Base-by-base conservation (phyloP, 2,888 invertebrate genomes). In the Raillietiella orientalis region DNA sequence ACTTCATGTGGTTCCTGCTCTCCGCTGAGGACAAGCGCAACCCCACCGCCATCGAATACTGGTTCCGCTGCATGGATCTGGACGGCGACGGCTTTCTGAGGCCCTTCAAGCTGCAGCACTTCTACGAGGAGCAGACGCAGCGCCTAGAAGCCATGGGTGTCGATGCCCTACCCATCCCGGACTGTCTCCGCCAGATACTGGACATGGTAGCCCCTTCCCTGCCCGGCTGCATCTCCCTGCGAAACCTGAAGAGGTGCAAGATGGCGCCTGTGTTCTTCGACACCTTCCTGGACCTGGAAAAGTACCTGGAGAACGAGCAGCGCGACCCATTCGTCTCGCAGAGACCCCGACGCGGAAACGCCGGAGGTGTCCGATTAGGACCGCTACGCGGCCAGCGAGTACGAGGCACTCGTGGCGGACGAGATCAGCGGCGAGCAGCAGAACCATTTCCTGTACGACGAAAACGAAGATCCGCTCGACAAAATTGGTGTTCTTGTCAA, bases 1-100 rank as follows among this genome's bases (percentile, higher is more conserved):
- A 99, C 49, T 99, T 96, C 50, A 93, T 96, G 4, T 93, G 93
- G 82, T 99, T 96, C 50, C 56, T 99, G 29, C 55, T 99, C 5
- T 84, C 96, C 19, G 96, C 99, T 45, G 96, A 96, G 49, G 96
- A 99, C 49, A 99, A 99, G 49, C 64, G 67, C 34, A 79, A 93
- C 47, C 77, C 84, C 6, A 84, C 75, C 6, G 75, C 79, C 31
- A 71, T 82, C 30, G 82, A 82, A 43, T 82, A 79, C 47, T 82
- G 79, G 79, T 82, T 75, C 49, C 62, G 84, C 33, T 90, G 90
- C 46, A 79, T 96, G 79, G 96, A 99, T 50, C 48, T 93, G 36
- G 96, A 96, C 43, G 96, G 96, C 0, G 96, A 99, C 46, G 96
- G 96, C 4, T 66, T 63, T 39, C 56, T 99, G 28, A 90, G 90